Evolutionary conservation across 2,888 invertebrate genomes (phyloP).

Genomic region (Didymodactylos carnosus): DNA sequence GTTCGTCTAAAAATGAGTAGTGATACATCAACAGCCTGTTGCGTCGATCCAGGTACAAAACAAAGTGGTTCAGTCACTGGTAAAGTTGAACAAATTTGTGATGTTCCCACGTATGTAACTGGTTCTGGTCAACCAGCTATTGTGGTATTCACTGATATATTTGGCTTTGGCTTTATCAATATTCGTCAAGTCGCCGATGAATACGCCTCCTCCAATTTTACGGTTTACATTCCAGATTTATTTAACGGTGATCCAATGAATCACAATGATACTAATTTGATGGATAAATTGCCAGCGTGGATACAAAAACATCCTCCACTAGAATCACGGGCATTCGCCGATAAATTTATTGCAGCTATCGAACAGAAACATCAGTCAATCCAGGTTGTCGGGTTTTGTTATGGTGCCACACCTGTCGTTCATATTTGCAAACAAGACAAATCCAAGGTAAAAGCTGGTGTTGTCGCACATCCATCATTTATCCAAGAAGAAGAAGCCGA

Average conservation of each 20-base stretch:
- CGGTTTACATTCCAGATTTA: neutral
- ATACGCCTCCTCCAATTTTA: neutral
- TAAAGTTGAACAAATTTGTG: neutral
- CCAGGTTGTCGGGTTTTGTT: neutral
- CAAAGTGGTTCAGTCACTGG: neutral
- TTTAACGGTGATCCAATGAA: neutral
- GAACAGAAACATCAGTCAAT: neutral
- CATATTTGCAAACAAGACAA: neutral
- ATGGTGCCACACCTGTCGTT: neutral
- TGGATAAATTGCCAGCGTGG: neutral
- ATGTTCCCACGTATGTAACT: neutral
- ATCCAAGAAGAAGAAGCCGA: neutral
- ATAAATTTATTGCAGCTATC: neutral
- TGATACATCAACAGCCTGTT: too few species aligned
- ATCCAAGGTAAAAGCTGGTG: neutral
- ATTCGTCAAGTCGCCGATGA: neutral
- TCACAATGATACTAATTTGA: neutral
- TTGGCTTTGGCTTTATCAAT: neutral
- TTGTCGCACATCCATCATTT: neutral
- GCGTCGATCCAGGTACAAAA: neutral
- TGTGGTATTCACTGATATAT: neutral
- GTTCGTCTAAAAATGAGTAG: neutral
- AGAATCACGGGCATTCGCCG: neutral
- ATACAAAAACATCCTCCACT: neutral
- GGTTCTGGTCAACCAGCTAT: neutral